These are phyloP conservation scores for Burhinus oedicnemus DNA, from an alignment of 2,113 vertebrate species.

Conservation along the genomic window DNA sequence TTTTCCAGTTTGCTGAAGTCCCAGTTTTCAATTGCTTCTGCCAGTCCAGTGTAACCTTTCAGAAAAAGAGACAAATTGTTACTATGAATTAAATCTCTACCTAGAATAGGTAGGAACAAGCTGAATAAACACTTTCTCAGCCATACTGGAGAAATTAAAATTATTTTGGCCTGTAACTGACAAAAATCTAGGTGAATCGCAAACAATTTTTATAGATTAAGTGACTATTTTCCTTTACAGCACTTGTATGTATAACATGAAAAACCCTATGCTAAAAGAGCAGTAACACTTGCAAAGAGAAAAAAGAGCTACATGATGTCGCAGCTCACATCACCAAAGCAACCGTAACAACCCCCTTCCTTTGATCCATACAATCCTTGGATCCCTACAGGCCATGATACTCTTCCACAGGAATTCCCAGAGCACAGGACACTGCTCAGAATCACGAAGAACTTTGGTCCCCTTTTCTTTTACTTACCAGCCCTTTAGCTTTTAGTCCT, in stretches of 20 bases:
- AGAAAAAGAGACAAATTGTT: not conserved
- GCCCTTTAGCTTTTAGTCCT: not conserved
- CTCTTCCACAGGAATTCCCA: not conserved
- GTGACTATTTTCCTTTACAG: not conserved
- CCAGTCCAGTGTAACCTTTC: constrained; percentile 29
- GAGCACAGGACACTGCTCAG: not conserved
- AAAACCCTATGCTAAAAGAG: not conserved
- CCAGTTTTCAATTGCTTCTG: constrained; percentile 49
- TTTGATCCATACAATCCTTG: not conserved
- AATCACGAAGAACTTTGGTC: not conserved
- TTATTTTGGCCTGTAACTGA: not conserved
- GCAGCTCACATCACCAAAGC: not conserved
- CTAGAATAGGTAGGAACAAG: not conserved
- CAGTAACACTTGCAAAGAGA: not conserved
- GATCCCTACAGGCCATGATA: not conserved
- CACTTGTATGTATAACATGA: not conserved
- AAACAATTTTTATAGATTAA: not conserved
- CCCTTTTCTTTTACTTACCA: not conserved
- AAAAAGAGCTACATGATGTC: no score
- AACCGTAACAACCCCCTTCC: not conserved
- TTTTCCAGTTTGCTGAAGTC: constrained; percentile 52
- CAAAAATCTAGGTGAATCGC: not conserved
- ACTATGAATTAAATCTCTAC: not conserved
- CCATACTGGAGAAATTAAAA: not conserved
- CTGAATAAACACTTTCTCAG: not conserved